These are phyloP conservation scores for Zonotrichia albicollis DNA, from an alignment of 2,797 vertebrate genomes.

Conservation along the genomic window DNA sequence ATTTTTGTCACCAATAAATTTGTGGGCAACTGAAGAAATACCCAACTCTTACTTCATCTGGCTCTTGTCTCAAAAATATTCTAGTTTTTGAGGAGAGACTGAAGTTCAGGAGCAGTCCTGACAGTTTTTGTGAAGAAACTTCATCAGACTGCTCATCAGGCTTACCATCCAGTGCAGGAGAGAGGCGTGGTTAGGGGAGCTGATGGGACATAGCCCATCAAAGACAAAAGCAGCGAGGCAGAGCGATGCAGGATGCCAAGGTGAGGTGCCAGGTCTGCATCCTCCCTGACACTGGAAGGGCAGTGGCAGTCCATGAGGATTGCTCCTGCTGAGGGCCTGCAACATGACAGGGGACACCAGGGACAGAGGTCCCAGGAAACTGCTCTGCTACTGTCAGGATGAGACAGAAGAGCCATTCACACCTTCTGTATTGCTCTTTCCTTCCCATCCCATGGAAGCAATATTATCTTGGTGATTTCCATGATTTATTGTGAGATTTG, in stretches of 20 bases:
- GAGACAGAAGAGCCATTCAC: neutral
- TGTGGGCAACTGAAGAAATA: neutral
- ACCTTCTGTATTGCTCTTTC: neutral
- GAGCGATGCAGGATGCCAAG: neutral
- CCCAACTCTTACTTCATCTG: neutral
- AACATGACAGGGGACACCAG: fast-evolving
- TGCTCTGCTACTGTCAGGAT: neutral
- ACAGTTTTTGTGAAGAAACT: neutral
- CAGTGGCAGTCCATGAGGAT: neutral
- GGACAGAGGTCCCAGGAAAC: neutral
- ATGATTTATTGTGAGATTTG: neutral
- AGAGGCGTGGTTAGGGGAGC: neutral
- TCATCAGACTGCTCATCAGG: neutral
- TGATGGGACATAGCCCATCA: neutral
- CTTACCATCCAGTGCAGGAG: neutral
- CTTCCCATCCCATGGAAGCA: neutral
- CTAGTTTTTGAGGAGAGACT: neutral
- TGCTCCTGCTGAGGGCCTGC: neutral
- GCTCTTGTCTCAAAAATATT: neutral
- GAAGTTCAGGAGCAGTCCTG: neutral
- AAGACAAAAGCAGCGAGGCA: fast-evolving
- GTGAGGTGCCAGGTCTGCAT: neutral
- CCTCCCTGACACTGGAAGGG: neutral
- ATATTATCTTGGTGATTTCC: neutral
- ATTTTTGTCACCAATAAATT: neutral